Evolutionary conservation across 2,113 vertebrate species (phyloP).

Genomic region (Xiphophorus maculatus): DNA sequence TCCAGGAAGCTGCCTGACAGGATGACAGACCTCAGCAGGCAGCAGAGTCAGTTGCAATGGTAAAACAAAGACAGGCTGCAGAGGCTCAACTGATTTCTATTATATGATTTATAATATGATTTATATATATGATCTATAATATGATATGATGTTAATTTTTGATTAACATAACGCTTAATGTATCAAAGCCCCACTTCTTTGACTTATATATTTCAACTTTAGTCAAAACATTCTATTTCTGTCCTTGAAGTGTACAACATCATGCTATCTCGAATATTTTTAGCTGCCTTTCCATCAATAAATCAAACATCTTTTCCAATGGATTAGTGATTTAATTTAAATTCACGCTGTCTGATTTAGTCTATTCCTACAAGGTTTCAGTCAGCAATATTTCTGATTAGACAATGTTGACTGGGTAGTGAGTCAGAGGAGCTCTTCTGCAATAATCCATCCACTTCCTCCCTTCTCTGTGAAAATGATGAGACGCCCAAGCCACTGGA

Average conservation of each 20-base stretch:
- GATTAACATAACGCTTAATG: conserved; percentile 1
- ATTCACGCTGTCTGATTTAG: not conserved
- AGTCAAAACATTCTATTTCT: conserved; percentile 14
- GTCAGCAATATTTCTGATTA: conserved; percentile 9
- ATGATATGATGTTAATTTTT: conserved; percentile 31
- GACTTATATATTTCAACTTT: not conserved
- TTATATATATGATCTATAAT: conserved; percentile 14
- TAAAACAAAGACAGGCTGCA: conserved; percentile 55
- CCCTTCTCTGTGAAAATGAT: conserved; percentile 40
- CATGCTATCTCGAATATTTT: not conserved
- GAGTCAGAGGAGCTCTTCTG: conserved; percentile 13
- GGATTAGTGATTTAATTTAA: not conserved
- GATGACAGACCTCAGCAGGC: conserved; percentile 47
- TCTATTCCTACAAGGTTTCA: not conserved
- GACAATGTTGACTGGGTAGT: conserved; percentile 12
- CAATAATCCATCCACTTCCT: conserved; percentile 41
- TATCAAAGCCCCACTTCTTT: not conserved
- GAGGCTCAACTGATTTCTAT: conserved; percentile 33
- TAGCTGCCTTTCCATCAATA: not conserved
- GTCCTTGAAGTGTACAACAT: not conserved
- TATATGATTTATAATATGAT: conserved; percentile 12
- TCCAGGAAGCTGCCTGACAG: conserved; percentile 57
- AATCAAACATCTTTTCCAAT: not conserved
- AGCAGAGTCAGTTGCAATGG: conserved; percentile 20
- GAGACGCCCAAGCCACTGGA: conserved; percentile 50